Evolutionary conservation across 2,797 vertebrate genomes (phyloP), one percentile per base, ranked within the genome.

Genomic region (Erethizon dorsatum): DNA sequence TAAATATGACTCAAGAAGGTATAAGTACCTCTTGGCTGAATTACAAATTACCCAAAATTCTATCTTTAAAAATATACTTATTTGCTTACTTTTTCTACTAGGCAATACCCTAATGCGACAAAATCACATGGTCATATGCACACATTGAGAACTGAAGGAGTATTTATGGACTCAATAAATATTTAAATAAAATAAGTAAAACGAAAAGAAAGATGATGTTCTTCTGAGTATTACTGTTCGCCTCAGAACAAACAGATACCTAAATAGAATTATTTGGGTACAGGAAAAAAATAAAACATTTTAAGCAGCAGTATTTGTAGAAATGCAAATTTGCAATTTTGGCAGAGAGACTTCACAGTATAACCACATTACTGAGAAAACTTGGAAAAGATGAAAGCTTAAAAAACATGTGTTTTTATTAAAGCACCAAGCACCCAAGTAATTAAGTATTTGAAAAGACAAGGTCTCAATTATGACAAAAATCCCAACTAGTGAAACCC

Each of bases 131-230:
- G 17, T n/a, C 18, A 14, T 85, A 50, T 41, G 28, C 10, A 85
- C 41, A 47, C 26, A 61, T 28, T 85, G 22, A 67, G 83, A 94
- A 94, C 15, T 91, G 65, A 88, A 80, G 22, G 91, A 91, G 73
- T 69, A 75, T 89, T 57, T 80, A 94, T n/a, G 2, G 57, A 80
- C n/a, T 94, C 71, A 73, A 65, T 71, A 83, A 94, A 59, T 85
- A 91, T 33, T 73, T 88, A 93, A 59, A 63, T 79, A 17, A 50
- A 92, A 71, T 75, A 89, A 92, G 88, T 73, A 88, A 78, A 84
- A 84, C 56, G 71, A 57, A 84, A 88, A 79, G 18, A 56, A 95
- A 93, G 56, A 90, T 10, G 13, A 71, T 87, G 2, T 18, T 90
- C 4, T 86, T 41, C 31, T 69, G 77, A 17, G 22, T 52, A 65